These are phyloP conservation scores for Pristionchus entomophagus DNA, from an alignment of 2,888 invertebrate genomes.

Conservation along the genomic window DNA sequence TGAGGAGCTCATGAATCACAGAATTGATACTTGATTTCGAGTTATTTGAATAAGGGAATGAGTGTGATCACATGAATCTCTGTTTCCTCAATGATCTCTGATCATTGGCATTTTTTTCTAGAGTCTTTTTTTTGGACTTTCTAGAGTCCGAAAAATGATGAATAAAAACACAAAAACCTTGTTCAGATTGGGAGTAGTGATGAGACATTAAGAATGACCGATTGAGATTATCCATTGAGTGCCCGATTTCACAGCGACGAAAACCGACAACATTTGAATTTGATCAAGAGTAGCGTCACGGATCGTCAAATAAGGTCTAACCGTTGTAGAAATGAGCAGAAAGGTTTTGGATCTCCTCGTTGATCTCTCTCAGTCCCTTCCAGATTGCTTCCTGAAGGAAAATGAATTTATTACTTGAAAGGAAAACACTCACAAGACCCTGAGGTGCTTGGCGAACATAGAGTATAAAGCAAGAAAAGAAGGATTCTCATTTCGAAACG, in stretches of 20 bases:
- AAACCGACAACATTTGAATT: background rate
- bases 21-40: no score
- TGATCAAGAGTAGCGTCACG: background rate
- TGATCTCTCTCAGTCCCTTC: background rate
- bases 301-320: background rate
- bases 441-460: background rate
- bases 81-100: no score
- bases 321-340: background rate
- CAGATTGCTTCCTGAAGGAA: background rate
- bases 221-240: background rate
- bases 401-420: no score
- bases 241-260: no score
- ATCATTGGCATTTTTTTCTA: no score
- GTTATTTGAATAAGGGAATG: no score
- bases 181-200: background rate
- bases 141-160: no score
- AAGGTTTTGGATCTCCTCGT: background rate
- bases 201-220: background rate
- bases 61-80: no score
- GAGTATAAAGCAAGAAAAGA: background rate
- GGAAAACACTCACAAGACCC: no score
- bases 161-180: no score
- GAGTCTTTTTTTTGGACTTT: no score
- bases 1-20: no score
- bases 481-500: background rate